Evolutionary conservation across 2,797 vertebrate species (phyloP).

Genomic region (Notamacropus eugenii): DNA sequence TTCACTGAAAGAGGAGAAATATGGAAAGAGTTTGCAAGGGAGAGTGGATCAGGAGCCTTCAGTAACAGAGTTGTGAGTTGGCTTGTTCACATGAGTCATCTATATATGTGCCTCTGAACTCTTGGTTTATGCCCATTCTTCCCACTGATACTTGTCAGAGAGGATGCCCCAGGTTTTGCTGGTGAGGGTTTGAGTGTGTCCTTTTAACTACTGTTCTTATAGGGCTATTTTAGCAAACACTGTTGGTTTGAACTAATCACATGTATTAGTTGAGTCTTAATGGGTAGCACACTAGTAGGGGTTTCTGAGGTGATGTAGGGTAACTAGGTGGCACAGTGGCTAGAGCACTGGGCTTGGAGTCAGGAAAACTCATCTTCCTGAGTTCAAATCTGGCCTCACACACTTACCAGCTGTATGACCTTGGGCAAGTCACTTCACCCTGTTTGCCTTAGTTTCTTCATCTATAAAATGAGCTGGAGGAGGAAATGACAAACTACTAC

Average conservation of each 20-base stretch:
- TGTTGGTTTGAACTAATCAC: neutral
- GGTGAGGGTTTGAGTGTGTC: neutral
- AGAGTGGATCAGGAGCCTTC: neutral
- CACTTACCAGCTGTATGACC: neutral
- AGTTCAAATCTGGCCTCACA: neutral
- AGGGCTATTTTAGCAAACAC: neutral
- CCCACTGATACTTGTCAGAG: neutral
- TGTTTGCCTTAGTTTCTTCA: neutral
- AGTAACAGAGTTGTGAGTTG: neutral
- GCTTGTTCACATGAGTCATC: neutral
- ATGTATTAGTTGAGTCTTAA: neutral
- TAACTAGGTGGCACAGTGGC: neutral
- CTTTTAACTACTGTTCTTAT: neutral
- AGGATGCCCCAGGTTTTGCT: neutral
- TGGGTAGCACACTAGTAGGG: neutral
- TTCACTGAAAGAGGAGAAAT: neutral
- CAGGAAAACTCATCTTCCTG: neutral
- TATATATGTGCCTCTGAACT: neutral
- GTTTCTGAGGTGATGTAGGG: neutral
- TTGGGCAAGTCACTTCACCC: neutral
- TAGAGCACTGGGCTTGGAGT: neutral
- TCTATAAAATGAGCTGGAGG: neutral
- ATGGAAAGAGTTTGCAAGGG: neutral
- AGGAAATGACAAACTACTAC: neutral
- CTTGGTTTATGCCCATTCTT: too few species aligned